phyloP scores from a whole-genome alignment of 2,113 vertebrate species.

The Polyodon spathula region DNA sequence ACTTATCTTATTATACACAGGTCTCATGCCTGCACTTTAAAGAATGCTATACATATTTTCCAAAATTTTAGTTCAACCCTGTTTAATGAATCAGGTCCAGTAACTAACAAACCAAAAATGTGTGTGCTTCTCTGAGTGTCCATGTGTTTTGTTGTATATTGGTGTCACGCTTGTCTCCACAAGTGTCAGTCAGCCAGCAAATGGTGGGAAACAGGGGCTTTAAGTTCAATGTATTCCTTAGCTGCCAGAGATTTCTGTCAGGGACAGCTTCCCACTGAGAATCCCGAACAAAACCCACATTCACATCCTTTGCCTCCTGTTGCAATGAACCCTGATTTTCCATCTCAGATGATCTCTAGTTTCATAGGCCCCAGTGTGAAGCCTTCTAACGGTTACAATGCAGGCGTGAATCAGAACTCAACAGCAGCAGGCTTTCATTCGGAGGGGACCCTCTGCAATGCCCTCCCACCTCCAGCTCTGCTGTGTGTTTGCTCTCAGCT shows the following conservation, averaged over 20 bases:
- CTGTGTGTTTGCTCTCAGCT: neutral
- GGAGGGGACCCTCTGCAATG: neutral
- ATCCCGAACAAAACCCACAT: neutral
- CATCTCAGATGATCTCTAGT: neutral
- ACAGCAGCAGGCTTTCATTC: neutral
- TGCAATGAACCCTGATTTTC: neutral
- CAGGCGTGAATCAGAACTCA: neutral
- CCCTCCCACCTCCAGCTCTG: neutral
- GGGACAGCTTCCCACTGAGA: neutral
- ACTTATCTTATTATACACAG: too few species aligned
- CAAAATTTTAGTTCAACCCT: too few species aligned
- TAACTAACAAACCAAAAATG: too few species aligned
- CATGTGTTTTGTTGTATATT: neutral
- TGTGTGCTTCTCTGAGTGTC: neutral
- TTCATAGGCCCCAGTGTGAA: neutral
- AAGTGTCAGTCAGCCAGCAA: neutral
- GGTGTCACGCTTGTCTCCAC: neutral
- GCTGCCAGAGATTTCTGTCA: neutral
- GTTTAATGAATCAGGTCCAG: too few species aligned
- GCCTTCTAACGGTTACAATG: neutral
- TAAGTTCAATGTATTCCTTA: neutral
- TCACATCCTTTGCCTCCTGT: neutral
- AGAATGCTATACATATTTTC: too few species aligned
- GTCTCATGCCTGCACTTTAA: too few species aligned
- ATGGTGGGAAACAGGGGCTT: neutral